Percentiles rank a stretch among this genome's conserved stretches.
Conservation (phyloP, 1,140 invertebrate species). For the roundworm (Caenorhabditis elegans) region DNA sequence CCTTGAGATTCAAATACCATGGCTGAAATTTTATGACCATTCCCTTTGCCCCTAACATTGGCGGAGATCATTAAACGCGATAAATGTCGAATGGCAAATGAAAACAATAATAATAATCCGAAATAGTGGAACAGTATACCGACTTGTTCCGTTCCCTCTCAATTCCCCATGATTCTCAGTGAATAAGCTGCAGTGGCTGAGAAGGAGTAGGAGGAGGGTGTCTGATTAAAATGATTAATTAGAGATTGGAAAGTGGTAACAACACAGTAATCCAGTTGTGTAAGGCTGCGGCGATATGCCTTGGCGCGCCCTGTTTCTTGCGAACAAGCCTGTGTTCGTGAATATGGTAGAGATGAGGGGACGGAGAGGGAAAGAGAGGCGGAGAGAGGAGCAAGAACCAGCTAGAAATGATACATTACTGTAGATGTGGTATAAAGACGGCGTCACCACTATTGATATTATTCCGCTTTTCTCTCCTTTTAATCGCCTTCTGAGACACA, state of each 20-base stretch:
- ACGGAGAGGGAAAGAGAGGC: background rate
- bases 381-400: constrained; percentile 8
- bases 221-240: constrained; percentile 33
- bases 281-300: background rate
- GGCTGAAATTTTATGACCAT: too few species aligned
- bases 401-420: constrained; percentile 33
- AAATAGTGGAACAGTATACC: background rate
- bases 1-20: too few species aligned
- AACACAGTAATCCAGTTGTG: constrained; percentile 28
- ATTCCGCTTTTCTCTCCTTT: constrained; percentile 16
- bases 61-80: background rate
- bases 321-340: constrained; percentile 24
- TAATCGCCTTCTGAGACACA: background rate
- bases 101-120: constrained; percentile 18
- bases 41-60: too few species aligned
- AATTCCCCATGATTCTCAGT: background rate
- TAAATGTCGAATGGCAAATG: background rate
- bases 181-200: background rate
- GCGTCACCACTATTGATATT: constrained; percentile 19
- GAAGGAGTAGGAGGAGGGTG: background rate
- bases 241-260: constrained; percentile 28
- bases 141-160: constrained; percentile 3
- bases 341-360: too few species aligned
- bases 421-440: constrained; percentile 27
- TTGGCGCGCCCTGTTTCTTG: constrained; percentile 23